phyloP scores from a whole-genome alignment of 2,888 invertebrate species.

The Tetrapedia diversipes region DNA sequence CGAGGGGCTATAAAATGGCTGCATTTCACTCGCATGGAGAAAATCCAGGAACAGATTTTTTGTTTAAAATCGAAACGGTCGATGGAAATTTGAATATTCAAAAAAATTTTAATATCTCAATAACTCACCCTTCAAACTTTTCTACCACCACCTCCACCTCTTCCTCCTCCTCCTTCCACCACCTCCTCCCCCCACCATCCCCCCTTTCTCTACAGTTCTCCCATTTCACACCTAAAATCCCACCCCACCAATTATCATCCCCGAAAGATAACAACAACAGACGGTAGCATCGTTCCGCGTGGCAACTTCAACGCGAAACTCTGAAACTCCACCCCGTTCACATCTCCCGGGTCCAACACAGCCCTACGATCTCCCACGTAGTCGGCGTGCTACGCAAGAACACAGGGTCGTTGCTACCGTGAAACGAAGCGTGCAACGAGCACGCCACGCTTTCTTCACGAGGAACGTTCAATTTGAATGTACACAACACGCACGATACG shows the following conservation, averaged over 20 bases:
- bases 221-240: background rate
- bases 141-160: no score
- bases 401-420: slow-evolving; percentile 19
- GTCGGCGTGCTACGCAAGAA: background rate
- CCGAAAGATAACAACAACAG: background rate
- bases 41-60: background rate
- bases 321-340: no score
- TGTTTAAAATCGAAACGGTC: background rate
- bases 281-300: no score
- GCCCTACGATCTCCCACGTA: slow-evolving; percentile 1
- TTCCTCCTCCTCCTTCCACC: no score
- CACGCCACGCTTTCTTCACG: slow-evolving; percentile 31
- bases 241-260: background rate
- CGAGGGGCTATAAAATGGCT: background rate
- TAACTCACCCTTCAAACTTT: no score
- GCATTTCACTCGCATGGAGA: background rate
- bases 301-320: no score
- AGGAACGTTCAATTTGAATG: slow-evolving; percentile 31
- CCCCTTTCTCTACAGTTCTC: slow-evolving; percentile 3
- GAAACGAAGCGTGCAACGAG: slow-evolving; percentile 30
- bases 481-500: background rate
- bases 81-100: background rate
- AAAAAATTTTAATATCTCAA: no score
- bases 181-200: background rate
- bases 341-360: background rate